Evolutionary conservation across 2,113 vertebrate species (phyloP), one percentile per base, ranked within the genome.

Genomic region (Odontesthes bonariensis): DNA sequence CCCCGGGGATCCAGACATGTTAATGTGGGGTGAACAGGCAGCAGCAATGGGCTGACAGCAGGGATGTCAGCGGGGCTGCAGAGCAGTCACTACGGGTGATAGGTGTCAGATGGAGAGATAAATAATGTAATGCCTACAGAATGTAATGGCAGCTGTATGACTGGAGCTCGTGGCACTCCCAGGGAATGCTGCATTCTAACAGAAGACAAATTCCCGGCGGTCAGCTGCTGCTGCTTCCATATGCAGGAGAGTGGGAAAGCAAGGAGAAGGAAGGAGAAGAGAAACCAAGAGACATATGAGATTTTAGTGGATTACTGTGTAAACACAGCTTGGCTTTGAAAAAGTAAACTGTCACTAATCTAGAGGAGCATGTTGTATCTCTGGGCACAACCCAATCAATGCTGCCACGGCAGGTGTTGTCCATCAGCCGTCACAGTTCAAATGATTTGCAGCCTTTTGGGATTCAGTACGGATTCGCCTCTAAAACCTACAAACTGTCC

Each of bases 101-200:
- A 62, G 83, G 69, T 84, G 85, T 86, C 85, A 83, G 84, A 69
- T 58, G 72, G 59, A 56, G 76, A 69, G 69, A 87, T 89, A 83
- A 90, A 90, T 90, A 86, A 86, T 86, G 83, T 73, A 84, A 81
- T 23, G 79, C 79, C 77, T 51, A 32, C 20, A 65, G 80, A 75
- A 68, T 79, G 87, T 67, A 74, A 76, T 58, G 69, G 83, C 79
- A 82, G 76, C 59, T 42, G 68, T 77, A 71, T 64, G 81, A 89
- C 61, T 82, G 17, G 54, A 78, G 77, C 53, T 62, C 13, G 83
- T 73, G 82, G 81, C 86, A 64, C 68, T 82, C 64, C 68, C 19
- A 47, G 73, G 80, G 65, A 80, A 69, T 1, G 61, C 70, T 56
- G 47, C 63, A 69, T 65, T 80, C 59, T 68, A 71, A 82, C 54